phyloP scores from a whole-genome alignment of 2,113 vertebrate species.

The Xiphias gladius region DNA sequence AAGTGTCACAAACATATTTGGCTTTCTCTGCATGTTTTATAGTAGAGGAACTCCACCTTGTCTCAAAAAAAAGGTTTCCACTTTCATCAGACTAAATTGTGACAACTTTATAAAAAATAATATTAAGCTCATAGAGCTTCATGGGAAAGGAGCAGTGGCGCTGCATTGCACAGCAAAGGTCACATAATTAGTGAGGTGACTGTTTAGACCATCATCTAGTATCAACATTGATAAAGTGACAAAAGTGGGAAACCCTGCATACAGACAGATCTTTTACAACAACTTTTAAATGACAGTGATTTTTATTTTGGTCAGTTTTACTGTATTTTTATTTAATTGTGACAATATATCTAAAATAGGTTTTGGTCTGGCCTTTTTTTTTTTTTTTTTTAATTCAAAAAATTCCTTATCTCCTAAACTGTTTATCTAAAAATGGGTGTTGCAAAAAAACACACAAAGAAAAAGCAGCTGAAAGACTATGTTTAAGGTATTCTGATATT shows the following conservation, averaged over 20 bases:
- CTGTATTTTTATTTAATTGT: neutral
- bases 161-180: neutral
- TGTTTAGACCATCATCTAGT: neutral
- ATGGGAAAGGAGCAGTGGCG: neutral
- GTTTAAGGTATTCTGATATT: neutral
- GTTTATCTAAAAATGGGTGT: neutral
- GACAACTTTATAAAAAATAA: neutral
- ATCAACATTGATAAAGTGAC: slow-evolving; percentile 4
- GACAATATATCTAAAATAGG: neutral
- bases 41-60: neutral
- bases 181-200: neutral
- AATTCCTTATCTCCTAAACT: neutral
- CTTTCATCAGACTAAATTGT: neutral
- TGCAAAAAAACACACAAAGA: neutral
- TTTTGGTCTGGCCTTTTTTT: too few relatives aligned
- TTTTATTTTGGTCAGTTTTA: neutral
- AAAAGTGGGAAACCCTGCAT: neutral
- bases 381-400: too few relatives aligned
- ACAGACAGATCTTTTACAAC: neutral
- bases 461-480: neutral
- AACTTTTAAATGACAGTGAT: neutral
- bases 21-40: neutral
- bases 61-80: neutral
- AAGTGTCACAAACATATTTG: neutral
- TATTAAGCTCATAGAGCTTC: slow-evolving; percentile 1